Percentiles rank a stretch among this genome's conserved stretches.
phyloP scores from a whole-genome alignment of 2,888 invertebrate species.

The Protophormia terraenovae region DNA sequence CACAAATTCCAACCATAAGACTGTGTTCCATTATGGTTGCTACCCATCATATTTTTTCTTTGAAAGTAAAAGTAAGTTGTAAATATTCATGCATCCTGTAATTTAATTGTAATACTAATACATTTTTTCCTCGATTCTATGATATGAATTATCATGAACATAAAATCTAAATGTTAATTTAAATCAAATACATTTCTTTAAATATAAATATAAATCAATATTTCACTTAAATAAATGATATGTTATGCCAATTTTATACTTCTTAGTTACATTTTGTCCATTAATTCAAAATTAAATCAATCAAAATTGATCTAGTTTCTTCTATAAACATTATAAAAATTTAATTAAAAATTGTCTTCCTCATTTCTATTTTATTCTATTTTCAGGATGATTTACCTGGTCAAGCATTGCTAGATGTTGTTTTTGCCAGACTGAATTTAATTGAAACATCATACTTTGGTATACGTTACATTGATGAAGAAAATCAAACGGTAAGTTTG shows the following conservation, averaged over 20 bases:
- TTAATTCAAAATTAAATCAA: constrained; percentile 2
- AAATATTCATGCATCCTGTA: no score
- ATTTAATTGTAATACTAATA: no score
- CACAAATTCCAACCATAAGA: no score
- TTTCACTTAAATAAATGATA: no score
- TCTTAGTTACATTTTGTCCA: background rate
- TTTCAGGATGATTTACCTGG: constrained; percentile 94
- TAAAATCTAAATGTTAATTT: no score
- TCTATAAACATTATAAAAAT: background rate
- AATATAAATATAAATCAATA: no score
- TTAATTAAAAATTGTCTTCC: constrained; percentile 9
- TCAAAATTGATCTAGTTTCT: constrained; percentile 8
- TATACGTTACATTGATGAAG: constrained; percentile 94
- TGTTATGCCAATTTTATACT: background rate
- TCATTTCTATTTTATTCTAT: constrained; percentile 70
- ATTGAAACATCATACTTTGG: constrained; percentile 98
- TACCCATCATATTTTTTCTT: no score
- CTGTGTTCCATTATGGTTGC: no score
- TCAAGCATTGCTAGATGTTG: constrained; percentile 94
- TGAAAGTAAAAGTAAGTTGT: no score
- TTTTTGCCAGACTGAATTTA: constrained; percentile 95
- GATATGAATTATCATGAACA: no score
- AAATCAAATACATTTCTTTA: no score
- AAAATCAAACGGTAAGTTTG: constrained; percentile 93
- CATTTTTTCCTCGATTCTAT: no score